phyloP scores from a whole-genome alignment of 2,113 vertebrate species.

The Scolopax mira region DNA sequence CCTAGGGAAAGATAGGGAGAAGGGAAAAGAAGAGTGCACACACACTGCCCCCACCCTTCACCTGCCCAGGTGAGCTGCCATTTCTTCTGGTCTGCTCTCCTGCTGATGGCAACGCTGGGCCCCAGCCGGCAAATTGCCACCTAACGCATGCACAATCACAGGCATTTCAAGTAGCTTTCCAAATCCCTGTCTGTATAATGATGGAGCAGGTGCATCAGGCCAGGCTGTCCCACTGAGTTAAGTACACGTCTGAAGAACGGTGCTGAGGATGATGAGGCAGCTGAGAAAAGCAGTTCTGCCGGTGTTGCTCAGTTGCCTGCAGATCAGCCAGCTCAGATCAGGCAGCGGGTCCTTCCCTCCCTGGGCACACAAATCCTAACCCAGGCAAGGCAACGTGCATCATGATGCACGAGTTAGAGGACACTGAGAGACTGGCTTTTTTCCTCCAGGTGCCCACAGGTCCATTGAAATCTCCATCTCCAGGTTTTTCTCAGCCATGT shows the following conservation, averaged over 20 bases:
- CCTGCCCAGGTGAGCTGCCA: not conserved
- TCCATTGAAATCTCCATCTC: not conserved
- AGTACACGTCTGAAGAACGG: not conserved
- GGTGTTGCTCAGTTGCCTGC: fast-evolving
- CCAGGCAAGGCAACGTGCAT: not conserved
- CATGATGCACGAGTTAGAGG: not conserved
- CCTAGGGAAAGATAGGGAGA: not conserved
- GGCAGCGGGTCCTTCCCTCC: not conserved
- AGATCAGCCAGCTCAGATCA: fast-evolving
- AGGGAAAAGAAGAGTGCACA: not conserved
- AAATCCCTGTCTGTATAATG: conserved; percentile 32
- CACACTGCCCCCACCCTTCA: fast-evolving
- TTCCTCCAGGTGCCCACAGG: not conserved
- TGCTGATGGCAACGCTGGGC: not conserved
- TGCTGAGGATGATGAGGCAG: not conserved
- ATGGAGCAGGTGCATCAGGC: not conserved
- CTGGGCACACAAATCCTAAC: fast-evolving
- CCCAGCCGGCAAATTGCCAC: conserved; percentile 15
- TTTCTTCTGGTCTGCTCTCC: not conserved
- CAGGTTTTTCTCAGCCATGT: not conserved
- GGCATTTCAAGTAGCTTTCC: not conserved
- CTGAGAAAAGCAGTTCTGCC: not conserved
- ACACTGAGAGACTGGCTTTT: fast-evolving
- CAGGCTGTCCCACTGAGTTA: conserved; percentile 11
- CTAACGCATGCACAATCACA: not conserved